phyloP scores from a whole-genome alignment of 2,797 vertebrate species.

The Syndactyla subalaris region DNA sequence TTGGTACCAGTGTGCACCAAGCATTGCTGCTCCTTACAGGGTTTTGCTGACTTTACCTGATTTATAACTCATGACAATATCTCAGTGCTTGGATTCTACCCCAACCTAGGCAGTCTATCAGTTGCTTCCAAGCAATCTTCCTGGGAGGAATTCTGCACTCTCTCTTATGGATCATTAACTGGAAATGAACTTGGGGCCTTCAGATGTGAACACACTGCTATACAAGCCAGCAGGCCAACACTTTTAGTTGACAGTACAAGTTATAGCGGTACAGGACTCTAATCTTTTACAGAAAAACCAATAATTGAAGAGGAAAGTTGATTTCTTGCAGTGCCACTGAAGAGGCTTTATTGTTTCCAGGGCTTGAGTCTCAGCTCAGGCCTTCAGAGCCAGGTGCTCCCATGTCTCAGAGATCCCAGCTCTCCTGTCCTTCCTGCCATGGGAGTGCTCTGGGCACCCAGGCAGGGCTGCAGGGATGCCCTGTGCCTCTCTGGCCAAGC shows the following conservation, averaged over 20 bases:
- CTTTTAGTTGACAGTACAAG: not conserved
- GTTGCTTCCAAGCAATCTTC: not conserved
- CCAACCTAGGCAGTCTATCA: not conserved
- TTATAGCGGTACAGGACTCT: not conserved
- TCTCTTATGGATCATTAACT: slow-evolving; percentile 32
- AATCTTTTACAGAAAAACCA: not conserved
- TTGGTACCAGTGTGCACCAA: not conserved
- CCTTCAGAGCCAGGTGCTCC: not conserved
- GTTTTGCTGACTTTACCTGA: not conserved
- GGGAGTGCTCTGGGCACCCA: too few species aligned
- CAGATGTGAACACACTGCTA: not conserved
- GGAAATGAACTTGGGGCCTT: slow-evolving; percentile 10
- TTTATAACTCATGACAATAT: not conserved
- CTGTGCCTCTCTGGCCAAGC: fast-evolving
- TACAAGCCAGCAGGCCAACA: not conserved
- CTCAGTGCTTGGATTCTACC: not conserved
- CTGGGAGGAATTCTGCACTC: not conserved
- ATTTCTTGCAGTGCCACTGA: not conserved
- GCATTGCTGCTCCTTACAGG: not conserved
- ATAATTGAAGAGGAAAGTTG: not conserved
- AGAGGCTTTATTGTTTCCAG: not conserved
- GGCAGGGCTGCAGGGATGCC: not conserved
- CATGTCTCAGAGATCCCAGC: not conserved
- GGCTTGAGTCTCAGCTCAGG: not conserved
- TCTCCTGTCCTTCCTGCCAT: not conserved